These are phyloP conservation scores for Heliconius melpomene DNA, from an alignment of 1,140 invertebrate genomes.

Conservation along the genomic window DNA sequence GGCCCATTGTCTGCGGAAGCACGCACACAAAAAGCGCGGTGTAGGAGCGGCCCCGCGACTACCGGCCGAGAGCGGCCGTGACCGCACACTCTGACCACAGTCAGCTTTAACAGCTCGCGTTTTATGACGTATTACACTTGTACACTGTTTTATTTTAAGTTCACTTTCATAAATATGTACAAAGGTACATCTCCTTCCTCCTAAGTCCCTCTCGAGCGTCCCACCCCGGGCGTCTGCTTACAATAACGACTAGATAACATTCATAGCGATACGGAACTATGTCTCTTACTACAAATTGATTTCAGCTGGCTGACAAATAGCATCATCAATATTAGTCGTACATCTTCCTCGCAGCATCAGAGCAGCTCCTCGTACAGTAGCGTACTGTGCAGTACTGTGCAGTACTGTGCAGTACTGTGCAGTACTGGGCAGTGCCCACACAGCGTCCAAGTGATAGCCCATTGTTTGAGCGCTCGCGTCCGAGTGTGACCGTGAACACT, in stretches of 20 bases:
- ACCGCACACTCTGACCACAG: neutral
- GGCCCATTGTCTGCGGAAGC: slow-evolving; percentile 5
- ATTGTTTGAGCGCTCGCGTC: slow-evolving; percentile 12
- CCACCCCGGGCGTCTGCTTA: neutral
- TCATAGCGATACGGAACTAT: neutral
- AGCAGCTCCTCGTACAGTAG: neutral
- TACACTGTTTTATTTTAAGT: neutral
- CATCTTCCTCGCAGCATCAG: neutral
- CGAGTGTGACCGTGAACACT: neutral
- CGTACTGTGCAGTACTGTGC: neutral
- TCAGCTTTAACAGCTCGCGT: neutral
- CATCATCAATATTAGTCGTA: slow-evolving; percentile 9
- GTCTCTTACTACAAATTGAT: neutral
- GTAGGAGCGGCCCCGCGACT: neutral
- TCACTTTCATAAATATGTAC: neutral
- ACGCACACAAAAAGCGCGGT: neutral
- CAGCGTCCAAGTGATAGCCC: neutral
- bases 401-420: neutral
- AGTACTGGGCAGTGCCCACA: neutral
- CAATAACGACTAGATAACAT: neutral
- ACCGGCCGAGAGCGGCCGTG: neutral
- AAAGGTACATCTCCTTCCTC: neutral
- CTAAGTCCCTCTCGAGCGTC: neutral
- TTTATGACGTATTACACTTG: neutral
- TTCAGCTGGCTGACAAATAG: neutral